Evolutionary conservation across 2,888 invertebrate species (phyloP), one percentile per base, ranked within the genome.

Genomic region (Agonopterix heracliana): DNA sequence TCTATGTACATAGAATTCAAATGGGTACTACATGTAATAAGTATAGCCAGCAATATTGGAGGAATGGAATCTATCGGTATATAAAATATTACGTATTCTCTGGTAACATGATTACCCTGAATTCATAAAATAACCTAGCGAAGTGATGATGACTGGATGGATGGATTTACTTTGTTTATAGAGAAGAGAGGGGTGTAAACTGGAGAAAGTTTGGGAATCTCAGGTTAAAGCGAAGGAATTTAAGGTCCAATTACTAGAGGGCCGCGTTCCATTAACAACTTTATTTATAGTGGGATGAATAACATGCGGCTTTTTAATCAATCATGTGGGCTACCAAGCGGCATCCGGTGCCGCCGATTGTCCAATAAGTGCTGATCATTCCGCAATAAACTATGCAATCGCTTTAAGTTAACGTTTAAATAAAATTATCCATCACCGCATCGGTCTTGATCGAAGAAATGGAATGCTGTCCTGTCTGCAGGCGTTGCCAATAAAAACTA

Each of bases 251-350:
- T 85, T 84, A 85, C 78, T 67, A 71, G 68, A 62, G 68, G 71
- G 68, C 76, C 70, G 73, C 63, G 69, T 63, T 71, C 75, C 78
- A 81, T 84, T 81, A 85, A 83, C 78, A 80, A 81, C 77, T 81
- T 83, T 82, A 84, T 83, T 82, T 83, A 82, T 79, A 76, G 75
- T 68, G 64, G 63, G 75, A 78, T 80, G 74, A 76, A 82, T 82
- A 82, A 78, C 72, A 81, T 77, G 84, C 81, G 81, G 82, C 78
- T 76, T 85, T 78, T 84, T 83, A 82, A 85, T 85, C 82, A 84
- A 84, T 83, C 81, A 81, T 78, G 70, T 66, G 71, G 72, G 64
- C 64, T 68, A 67, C 67, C 63, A 66, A 26, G 64, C 59, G 69
- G 74, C 76, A 77, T 81, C 81, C 82, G 78, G 80, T 68, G 60